Base-by-base conservation (phyloP, 2,888 invertebrate species). In the Lithophane semibrunnea region DNA sequence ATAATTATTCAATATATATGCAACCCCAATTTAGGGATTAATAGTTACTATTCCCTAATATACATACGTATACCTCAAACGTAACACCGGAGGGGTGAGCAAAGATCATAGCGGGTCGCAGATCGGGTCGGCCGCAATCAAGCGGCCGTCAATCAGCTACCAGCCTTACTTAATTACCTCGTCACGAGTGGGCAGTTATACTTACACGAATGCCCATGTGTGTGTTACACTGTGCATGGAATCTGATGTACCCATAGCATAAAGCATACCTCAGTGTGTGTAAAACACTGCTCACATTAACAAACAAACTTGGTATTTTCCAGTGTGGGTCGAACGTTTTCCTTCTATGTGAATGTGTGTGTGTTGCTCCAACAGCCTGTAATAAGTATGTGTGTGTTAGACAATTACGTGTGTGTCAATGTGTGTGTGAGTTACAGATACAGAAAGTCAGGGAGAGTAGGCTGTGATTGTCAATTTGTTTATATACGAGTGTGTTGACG, bases 81-180 rank as follows among this genome's bases (percentile, higher is more conserved):
- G 68, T 69, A 81, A 81, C 73, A 78, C 29, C 72, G 24, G 58
- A 80, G 79, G 83, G 77, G 69, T 86, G 86, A 87, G 88, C 79
- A 89, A 88, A 92, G 92, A 92, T 92, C 92, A 92, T 86, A 86
- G 88, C 80, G 83, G 82, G 85, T 85, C 82, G 86, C 85, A 82
- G 90, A 86, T 88, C 87, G 89, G 90, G 89, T 80, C 86, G 87
- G 86, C 84, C 84, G 91, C 93, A 93, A 94, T 94, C 94, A 92
- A 88, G 87, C 91, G 91, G 86, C 90, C 91, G 93, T 93, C 94
- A 94, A 92, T 93, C 93, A 90, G 87, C 85, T 75, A 75, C 89
- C 85, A 84, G 89, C 91, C 91, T 93, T 92, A 93, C 92, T 92
- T 93, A 93, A 93, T 93, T 93, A 92, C 92, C 91, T 88, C 88